phyloP scores from a whole-genome alignment of 2,113 vertebrate genomes.

The Nyctibius bracteatus region DNA sequence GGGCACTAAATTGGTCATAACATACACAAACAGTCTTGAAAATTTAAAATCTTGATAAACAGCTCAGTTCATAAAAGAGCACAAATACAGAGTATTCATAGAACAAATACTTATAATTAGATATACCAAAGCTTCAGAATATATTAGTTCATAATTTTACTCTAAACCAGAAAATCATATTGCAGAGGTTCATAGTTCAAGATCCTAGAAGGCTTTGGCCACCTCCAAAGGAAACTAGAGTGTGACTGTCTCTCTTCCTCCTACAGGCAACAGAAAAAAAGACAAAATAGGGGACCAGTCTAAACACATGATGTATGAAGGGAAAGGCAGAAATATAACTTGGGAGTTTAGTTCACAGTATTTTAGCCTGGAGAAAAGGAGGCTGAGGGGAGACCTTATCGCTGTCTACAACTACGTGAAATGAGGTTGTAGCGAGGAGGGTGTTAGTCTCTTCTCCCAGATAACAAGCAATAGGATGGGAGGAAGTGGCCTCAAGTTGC shows the following conservation, averaged over 20 bases:
- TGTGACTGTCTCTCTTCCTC: neutral
- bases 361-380: too few relatives aligned
- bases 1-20: neutral
- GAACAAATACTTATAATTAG: neutral
- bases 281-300: neutral
- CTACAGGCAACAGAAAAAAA: neutral
- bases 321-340: neutral
- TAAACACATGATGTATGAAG: neutral
- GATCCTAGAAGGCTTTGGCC: neutral
- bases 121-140: neutral
- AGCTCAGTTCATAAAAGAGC: neutral
- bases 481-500: too few relatives aligned
- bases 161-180: neutral
- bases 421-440: too few relatives aligned
- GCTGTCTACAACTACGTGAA: too few relatives aligned
- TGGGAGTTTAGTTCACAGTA: neutral
- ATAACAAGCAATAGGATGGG: too few relatives aligned
- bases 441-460: too few relatives aligned
- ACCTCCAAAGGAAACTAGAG: neutral
- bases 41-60: neutral
- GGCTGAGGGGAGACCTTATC: too few relatives aligned
- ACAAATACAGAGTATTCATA: neutral
- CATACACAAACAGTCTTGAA: neutral
- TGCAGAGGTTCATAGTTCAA: neutral
- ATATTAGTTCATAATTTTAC: neutral